Base-by-base conservation (phyloP, 2,888 invertebrate genomes). In the Hemistola chrysoprasaria region DNA sequence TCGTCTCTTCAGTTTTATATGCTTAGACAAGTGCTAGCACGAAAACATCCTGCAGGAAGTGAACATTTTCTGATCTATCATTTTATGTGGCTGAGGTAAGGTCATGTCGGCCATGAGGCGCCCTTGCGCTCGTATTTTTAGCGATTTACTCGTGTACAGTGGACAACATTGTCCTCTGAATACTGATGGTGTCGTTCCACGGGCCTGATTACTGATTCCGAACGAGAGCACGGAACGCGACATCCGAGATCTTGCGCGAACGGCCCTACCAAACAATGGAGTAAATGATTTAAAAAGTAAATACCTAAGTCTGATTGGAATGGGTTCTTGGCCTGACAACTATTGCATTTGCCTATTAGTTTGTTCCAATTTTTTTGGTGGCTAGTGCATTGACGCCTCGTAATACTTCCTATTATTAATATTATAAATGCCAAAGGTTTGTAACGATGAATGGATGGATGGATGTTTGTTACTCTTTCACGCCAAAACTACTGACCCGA, bases 91-190 rank as follows among this genome's bases (percentile, higher is more conserved):
- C 76, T 72, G 69, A 68, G 71, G 76, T 78, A 77, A 80, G 78
- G 76, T 61, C 66, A 73, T 71, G 60, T 61, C 59, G 80, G 60
- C 83, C 84, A 75, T 85, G 82, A 72, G 59, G 46, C 71, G 81
- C 78, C 82, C 79, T 83, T 78, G 85, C 65, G 56, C 60, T 59
- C 69, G 65, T 85, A 86, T 86, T 85, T 87, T 86, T 85, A 86
- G 84, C 83, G 81, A 75, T 83, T 80, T 78, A 73, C 71, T 75
- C 71, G 67, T 68, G 64, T 60, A 62, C 59, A 64, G 55, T 56
- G 43, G 55, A 41, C 56, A 39, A 9, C 11, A 29, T 54, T 69
- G 77, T 65, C 53, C 50, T 47, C 62, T 59, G 86, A 78, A 86
- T 86, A 85, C 84, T 81, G 85, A 86, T 86, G 59, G 62, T 53